Evolutionary conservation across 2,113 vertebrate species (phyloP).

Genomic region (Nesospiza acunhae): DNA sequence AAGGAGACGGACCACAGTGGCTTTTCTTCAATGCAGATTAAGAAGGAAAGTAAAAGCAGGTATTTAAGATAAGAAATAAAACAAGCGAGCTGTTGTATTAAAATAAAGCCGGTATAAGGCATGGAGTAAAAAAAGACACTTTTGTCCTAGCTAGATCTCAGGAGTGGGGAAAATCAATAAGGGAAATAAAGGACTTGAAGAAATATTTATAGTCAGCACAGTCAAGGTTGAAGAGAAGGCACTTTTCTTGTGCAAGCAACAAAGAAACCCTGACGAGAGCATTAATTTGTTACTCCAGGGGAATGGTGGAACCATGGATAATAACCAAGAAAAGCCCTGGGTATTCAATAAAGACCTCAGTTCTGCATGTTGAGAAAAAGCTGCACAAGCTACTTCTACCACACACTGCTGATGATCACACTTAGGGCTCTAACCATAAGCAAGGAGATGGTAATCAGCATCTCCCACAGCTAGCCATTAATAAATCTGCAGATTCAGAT

Average conservation of each 20-base stretch:
- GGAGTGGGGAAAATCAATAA: slow-evolving; percentile 14
- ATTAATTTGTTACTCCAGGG: slow-evolving; percentile 44
- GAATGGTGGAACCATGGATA: slow-evolving; percentile 16
- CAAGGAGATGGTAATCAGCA: slow-evolving; percentile 67
- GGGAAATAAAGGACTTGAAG: neutral
- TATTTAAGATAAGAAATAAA: slow-evolving; percentile 48
- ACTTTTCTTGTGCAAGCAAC: neutral
- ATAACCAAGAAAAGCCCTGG: slow-evolving; percentile 18
- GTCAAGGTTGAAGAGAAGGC: neutral
- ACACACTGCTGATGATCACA: slow-evolving; percentile 52
- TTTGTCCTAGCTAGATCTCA: neutral
- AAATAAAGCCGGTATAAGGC: neutral
- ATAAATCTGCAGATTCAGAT: slow-evolving; percentile 68
- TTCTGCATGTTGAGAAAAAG: slow-evolving; percentile 46
- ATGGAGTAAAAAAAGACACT: neutral
- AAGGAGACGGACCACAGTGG: neutral
- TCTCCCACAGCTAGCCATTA: slow-evolving; percentile 70
- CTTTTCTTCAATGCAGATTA: slow-evolving; percentile 1
- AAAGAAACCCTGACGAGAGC: slow-evolving; percentile 39
- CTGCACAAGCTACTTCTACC: slow-evolving; percentile 65
- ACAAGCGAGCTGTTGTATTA: neutral
- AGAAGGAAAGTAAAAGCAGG: slow-evolving; percentile 29
- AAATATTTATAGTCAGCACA: slow-evolving; percentile 58
- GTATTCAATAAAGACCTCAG: slow-evolving; percentile 30
- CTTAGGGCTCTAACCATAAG: slow-evolving; percentile 55